Evolutionary conservation across 2,888 invertebrate species (phyloP).

Genomic region (Apeira syringaria): DNA sequence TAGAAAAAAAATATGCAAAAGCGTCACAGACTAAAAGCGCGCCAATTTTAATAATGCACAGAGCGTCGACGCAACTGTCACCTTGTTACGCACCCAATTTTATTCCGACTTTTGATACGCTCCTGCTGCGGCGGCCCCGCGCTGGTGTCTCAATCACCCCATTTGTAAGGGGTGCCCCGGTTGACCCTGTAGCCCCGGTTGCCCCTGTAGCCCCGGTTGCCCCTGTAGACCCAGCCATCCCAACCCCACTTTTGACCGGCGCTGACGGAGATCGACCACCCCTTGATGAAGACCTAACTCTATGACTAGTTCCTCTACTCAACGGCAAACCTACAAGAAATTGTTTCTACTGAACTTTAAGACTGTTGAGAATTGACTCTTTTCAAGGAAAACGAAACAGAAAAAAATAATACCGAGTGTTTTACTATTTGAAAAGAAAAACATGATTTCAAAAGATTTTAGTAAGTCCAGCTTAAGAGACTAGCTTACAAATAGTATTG

Average conservation of each 20-base stretch:
- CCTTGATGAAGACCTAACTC: conserved; percentile 81
- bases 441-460: too few species aligned
- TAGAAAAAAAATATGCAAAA: conserved; percentile 24
- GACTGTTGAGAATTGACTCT: conserved; percentile 59
- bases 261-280: conserved; percentile 75
- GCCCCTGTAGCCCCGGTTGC: conserved; percentile 35
- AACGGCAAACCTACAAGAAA: conserved; percentile 86
- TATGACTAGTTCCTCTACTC: conserved; percentile 85
- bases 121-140: conserved; percentile 72
- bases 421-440: too few species aligned
- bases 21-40: conserved; percentile 46
- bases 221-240: conserved; percentile 34
- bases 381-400: neutral
- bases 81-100: conserved; percentile 80
- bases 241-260: conserved; percentile 62
- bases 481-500: too few species aligned
- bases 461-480: too few species aligned
- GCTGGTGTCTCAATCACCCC: conserved; percentile 54
- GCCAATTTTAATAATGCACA: conserved; percentile 49
- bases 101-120: conserved; percentile 80
- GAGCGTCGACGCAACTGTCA: conserved; percentile 79
- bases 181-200: conserved; percentile 34
- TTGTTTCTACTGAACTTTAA: conserved; percentile 55
- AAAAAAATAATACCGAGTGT: too few species aligned
- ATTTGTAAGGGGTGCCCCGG: conserved; percentile 36